These are phyloP conservation scores for Cerastoderma edule DNA, from an alignment of 2,888 invertebrate genomes.

Conservation along the genomic window DNA sequence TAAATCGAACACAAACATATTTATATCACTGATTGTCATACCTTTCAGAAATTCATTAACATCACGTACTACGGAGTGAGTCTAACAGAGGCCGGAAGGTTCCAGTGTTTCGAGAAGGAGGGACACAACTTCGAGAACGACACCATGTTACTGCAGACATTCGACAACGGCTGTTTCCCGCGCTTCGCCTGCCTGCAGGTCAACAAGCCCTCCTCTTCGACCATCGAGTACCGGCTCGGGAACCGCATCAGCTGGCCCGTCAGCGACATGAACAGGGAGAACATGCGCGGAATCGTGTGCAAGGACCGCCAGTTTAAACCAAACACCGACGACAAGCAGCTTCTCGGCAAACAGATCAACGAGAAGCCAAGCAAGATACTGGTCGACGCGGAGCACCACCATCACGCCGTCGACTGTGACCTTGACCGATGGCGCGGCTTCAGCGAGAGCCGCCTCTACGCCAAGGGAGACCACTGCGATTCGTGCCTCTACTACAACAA, in stretches of 20 bases:
- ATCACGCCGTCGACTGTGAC: constrained; percentile 40
- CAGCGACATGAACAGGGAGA: constrained; percentile 45
- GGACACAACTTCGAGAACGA: constrained; percentile 56
- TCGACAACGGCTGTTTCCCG: constrained; percentile 78
- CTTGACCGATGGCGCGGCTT: constrained; percentile 43
- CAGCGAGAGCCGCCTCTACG: constrained; percentile 48
- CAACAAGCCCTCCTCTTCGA: constrained; percentile 67
- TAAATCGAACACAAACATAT: too few relatives aligned
- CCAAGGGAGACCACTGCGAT: constrained; percentile 63
- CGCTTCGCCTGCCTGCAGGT: constrained; percentile 75
- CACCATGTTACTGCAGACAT: constrained; percentile 68
- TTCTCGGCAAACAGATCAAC: constrained; percentile 56
- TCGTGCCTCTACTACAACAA: constrained; percentile 67
- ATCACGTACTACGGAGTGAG: constrained; percentile 57
- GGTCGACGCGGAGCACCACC: constrained; percentile 36
- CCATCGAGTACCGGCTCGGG: constrained; percentile 72
- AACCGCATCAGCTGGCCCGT: constrained; percentile 74
- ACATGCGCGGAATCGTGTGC: constrained; percentile 66
- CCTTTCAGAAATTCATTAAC: constrained; percentile 50
- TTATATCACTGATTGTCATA: too few relatives aligned
- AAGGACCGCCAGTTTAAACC: constrained; percentile 58
- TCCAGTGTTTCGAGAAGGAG: constrained; percentile 62
- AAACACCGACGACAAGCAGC: constrained; percentile 39
- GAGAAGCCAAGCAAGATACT: constrained; percentile 59
- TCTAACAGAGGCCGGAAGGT: constrained; percentile 57